phyloP scores from a whole-genome alignment of 2,113 vertebrate genomes.

The Ptilonorhynchus violaceus region DNA sequence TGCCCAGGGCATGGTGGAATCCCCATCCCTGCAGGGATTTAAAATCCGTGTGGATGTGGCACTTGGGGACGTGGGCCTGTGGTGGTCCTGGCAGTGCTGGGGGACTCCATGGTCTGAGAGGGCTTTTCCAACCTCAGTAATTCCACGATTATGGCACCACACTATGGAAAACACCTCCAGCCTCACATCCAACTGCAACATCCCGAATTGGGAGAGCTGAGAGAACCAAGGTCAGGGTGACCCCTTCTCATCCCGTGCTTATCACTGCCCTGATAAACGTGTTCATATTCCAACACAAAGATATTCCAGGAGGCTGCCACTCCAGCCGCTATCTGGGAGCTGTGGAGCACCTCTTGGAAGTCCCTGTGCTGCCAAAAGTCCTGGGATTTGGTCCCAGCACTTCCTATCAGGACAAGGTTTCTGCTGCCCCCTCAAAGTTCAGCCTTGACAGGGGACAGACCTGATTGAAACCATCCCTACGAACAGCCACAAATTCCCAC shows the following conservation, averaged over 20 bases:
- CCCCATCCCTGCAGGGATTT: no score
- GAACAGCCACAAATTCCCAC: accelerated
- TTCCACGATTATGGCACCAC: not conserved
- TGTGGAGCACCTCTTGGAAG: not conserved
- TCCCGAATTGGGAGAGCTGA: accelerated
- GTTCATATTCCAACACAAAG: not conserved
- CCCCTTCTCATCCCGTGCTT: not conserved
- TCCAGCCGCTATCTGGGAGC: not conserved
- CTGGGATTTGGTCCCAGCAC: not conserved
- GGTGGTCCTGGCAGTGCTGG: not conserved
- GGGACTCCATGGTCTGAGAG: not conserved
- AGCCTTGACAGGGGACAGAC: not conserved
- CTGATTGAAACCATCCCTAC: accelerated
- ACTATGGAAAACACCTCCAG: not conserved
- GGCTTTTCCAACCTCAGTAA: not conserved
- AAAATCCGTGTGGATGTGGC: not conserved
- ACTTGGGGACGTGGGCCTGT: not conserved
- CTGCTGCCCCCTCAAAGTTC: not conserved
- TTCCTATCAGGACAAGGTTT: not conserved
- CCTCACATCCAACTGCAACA: not conserved
- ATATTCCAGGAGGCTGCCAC: not conserved
- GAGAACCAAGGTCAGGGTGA: not conserved
- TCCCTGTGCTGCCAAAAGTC: not conserved
- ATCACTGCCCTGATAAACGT: accelerated
- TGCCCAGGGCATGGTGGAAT: not conserved